Evolutionary conservation across 1,140 invertebrate genomes (phyloP), one percentile per base, ranked within the genome.

Genomic region (Tetragonula clypearis): DNA sequence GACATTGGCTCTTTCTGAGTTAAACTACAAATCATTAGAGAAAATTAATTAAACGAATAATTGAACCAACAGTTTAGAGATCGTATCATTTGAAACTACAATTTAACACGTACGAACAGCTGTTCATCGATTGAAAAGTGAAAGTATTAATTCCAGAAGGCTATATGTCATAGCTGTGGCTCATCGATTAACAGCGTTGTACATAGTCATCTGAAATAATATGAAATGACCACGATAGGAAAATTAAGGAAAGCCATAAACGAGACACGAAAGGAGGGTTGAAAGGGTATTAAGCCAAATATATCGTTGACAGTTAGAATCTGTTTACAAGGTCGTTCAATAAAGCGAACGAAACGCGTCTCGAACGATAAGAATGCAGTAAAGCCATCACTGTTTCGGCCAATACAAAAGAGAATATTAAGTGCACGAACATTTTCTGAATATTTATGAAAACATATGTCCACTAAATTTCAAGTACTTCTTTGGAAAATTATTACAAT

Each of bases 261-360:
- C 49, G 72, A 69, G 66, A 83, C 79, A 49, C 62, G 73, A 35
- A 62, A 83, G 68, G 68, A 77, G 55, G 83, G 66, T 60, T 49
- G 55, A 79, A 71, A 23, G 17, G 62, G 60, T 74, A 86, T 88
- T 75, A 86, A 88, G 83, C 72, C 53, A 65, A 75, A 88, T 88
- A 84, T 88, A 88, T 88, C 81, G 62, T 58, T 83, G 55, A 76
- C 76, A 84, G 79, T 89, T 86, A 76, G 84, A 76, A 55, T 68
- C 79, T 88, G 75, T 88, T 87, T 85, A 79, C 86, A 87, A 80
- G 86, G 77, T 84, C 76, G 83, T 88, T 84, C 86, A 87, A 86
- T 87, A 87, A 87, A 87, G 74, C 66, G 73, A 58, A 77, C 75
- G 79, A 81, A 19, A 81, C 85, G 58, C 62, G 41, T 62, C 58